Conservation (phyloP, 2,113 vertebrate species). For the Rhinopomastus cyanomelas region DNA sequence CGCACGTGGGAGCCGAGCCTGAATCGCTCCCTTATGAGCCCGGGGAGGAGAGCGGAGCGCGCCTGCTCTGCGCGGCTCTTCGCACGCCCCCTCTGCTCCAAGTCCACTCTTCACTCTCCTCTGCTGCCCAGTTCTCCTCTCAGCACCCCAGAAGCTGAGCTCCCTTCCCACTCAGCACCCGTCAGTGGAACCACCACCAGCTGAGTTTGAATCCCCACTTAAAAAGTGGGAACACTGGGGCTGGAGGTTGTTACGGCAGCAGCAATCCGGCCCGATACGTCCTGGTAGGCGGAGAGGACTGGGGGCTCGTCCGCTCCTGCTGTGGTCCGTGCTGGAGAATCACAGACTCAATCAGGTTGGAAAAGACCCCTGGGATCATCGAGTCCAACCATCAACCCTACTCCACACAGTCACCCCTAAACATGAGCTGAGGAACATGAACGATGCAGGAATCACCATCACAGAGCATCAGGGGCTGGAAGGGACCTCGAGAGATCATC, state of each 20-base stretch:
- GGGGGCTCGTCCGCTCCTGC: accelerated
- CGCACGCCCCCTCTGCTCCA: neutral
- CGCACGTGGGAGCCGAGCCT: neutral
- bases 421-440: too few species aligned
- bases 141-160: neutral
- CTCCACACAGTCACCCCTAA: too few species aligned
- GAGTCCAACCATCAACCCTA: too few species aligned
- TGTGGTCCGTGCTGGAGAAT: accelerated
- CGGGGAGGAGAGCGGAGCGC: neutral
- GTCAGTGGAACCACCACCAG: neutral
- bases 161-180: neutral
- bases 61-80: accelerated
- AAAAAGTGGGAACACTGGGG: neutral
- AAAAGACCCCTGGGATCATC: too few species aligned
- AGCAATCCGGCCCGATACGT: accelerated
- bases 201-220: neutral
- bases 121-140: neutral
- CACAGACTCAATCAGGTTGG: too few species aligned
- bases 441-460: too few species aligned
- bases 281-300: neutral
- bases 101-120: neutral
- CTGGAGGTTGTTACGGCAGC: accelerated
- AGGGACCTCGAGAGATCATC: too few species aligned
- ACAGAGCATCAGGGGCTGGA: too few species aligned
- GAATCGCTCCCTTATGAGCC: neutral